Conservation (phyloP, 2,888 invertebrate species). For the Congeria kusceri region DNA sequence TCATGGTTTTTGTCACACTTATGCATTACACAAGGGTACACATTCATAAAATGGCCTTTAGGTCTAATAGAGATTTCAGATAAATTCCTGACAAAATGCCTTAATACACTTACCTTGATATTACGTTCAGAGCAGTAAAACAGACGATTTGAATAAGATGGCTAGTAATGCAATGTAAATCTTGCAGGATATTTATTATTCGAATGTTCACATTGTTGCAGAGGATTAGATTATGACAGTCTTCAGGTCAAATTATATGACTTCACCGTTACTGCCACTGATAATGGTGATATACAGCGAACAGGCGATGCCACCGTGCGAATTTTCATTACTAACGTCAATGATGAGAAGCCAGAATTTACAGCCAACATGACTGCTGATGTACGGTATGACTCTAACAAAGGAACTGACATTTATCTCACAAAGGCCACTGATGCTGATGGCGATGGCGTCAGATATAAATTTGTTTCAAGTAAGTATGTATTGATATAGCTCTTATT, state of each 20-base stretch:
- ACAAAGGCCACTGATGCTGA: constrained; percentile 98
- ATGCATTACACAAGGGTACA: too few species aligned
- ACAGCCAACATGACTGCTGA: constrained; percentile 64
- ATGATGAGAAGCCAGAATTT: constrained; percentile 94
- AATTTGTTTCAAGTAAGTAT: constrained; percentile 84
- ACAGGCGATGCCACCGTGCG: constrained; percentile 43
- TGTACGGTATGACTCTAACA: constrained; percentile 83
- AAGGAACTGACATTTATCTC: constrained; percentile 89
- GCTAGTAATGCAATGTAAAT: too few species aligned
- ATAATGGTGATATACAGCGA: constrained; percentile 83
- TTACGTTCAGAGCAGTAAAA: too few species aligned
- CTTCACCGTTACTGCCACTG: constrained; percentile 96
- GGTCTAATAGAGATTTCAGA: too few species aligned
- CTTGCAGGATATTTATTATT: too few species aligned
- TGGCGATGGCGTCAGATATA: constrained; percentile 97
- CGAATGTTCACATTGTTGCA: constrained; percentile 62
- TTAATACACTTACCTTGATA: too few species aligned
- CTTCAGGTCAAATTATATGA: constrained; percentile 88
- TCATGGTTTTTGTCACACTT: too few species aligned
- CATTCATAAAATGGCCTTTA: too few species aligned
- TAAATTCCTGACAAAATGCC: too few species aligned
- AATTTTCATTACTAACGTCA: constrained; percentile 96
- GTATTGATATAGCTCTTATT: too few species aligned
- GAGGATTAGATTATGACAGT: constrained; percentile 82
- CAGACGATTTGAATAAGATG: too few species aligned